Evolutionary conservation across 64 coral and sea anemone species (phyloP), one percentile per base, ranked within the genome.

Genomic region (Pocillopora verrucosa): DNA sequence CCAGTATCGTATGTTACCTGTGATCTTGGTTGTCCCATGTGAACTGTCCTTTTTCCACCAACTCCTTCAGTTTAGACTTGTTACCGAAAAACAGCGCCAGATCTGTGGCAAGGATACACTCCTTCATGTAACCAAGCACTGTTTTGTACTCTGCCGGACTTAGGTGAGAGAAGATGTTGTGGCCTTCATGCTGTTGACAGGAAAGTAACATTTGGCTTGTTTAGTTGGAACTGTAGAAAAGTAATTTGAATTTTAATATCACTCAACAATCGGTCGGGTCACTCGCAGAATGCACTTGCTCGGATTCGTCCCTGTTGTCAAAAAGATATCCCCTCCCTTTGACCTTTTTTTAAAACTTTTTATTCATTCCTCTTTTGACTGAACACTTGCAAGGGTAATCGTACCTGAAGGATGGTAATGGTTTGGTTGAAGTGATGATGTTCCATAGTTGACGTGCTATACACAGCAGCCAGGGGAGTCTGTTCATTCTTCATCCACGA

Each of bases 401-500:
- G 19, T 88, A 95, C 97, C 93, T 99, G 97, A 34, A 99, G 86
- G 13, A 99, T 99, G 6, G 97, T 99, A 35, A 99, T 99, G 4
- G 97, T 99, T 61, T 99, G 97, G 61, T 99, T 99, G 36, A 99
- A 99, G 60, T 99, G 97, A 79, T 99, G 97, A 41, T 99, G 97
- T 80, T 99, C 97, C 88, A 99, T 90, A 30, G 97, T 95, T 13
- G 97, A 99, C 0, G 97, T 99, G 10, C 92, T 99, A 84, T 99
- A 99, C 26, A 99, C 97, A 19, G 97, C 84, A 59, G 97, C 97
- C 19, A 99, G 70, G 11, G 97, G 93, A 19, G 97, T 99, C 16
- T 94, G 93, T 83, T 99, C 97, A 15, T 94, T 92, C 68, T 99
- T 99, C 97, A 99, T 99, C 97, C 97, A 99, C 11, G 97, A 99